Evolutionary conservation across 1,140 invertebrate species (phyloP), one percentile per base, ranked within the genome.

Genomic region (Aphidius gifuensis): DNA sequence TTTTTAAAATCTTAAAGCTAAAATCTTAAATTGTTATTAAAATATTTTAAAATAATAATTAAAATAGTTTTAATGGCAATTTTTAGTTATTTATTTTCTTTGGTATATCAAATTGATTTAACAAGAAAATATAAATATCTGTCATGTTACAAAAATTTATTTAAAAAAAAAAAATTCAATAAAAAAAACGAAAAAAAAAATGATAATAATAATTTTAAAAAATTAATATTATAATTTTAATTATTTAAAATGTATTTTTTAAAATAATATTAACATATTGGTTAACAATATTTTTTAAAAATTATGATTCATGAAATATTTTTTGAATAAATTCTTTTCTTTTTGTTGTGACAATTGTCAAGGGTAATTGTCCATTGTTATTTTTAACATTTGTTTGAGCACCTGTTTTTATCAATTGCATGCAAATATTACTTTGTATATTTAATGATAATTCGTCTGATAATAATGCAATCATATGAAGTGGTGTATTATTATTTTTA

Each of bases 401-500:
- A 9, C 74, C 74, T 4, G 74, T 68, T 4, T 66, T 56, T 23
- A 74, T 55, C 49, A 78, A 47, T 1, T 65, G 48, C 39, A 60
- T 49, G 11, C 68, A 76, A 1, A 75, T 64, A 40, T 74, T 64
- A 9, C 53, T 66, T 48, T 76, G 75, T 5, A 50, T 70, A 4
- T 74, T 63, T 21, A 73, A 51, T 9, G 48, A 50, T 0, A 73
- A 32, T 5, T 45, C 56, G 4, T 66, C 64, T 4, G 70, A 70
- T 5, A 64, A 61, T 3, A 60, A 55, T 1, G 66, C 66, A 5
- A 67, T 69, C 56, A 71, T 50, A 56, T 76, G 75, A 11, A 77
- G 39, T 11, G 76, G 64, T 7, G 75, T 74, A 43, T 78, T 71
- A 21, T 61, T 66, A 39, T 68, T 67, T 39, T 73, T 66, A 48